phyloP scores from a whole-genome alignment of 2,797 vertebrate species.

The Huso huso region DNA sequence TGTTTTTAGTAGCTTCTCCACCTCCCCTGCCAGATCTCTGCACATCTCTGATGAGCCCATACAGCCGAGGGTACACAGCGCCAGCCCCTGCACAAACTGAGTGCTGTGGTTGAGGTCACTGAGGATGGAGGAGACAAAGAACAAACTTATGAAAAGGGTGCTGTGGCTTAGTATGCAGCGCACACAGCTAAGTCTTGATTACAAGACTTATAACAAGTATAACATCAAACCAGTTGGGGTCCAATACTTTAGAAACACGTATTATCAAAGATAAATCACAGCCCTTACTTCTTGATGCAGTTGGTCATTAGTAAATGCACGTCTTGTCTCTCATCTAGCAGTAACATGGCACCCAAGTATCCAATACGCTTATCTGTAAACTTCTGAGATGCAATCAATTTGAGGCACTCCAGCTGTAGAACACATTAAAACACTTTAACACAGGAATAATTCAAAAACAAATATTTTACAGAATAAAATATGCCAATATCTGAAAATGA shows the following conservation, averaged over 20 bases:
- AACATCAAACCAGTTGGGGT: too few species aligned
- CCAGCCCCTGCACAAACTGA: constrained; percentile 95
- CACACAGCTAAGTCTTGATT: too few species aligned
- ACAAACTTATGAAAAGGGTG: background rate
- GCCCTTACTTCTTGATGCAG: constrained; percentile 97
- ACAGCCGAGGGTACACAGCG: constrained; percentile 94
- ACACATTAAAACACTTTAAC: constrained; percentile 21
- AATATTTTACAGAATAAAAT: background rate
- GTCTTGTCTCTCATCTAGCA: constrained; percentile 96
- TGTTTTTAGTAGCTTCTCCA: constrained; percentile 98
- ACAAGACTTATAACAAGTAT: too few species aligned
- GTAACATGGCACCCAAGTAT: constrained; percentile 96
- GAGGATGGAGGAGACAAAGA: constrained; percentile 32
- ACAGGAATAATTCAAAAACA: background rate
- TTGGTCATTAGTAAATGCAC: constrained; percentile 99
- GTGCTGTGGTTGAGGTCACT: constrained; percentile 99
- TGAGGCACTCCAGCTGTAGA: constrained; percentile 92
- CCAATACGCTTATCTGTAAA: constrained; percentile 99
- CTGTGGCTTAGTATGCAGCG: too few species aligned
- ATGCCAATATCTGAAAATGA: background rate
- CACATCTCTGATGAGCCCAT: constrained; percentile 99
- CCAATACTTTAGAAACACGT: too few species aligned
- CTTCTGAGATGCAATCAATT: constrained; percentile 97
- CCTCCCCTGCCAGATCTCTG: constrained; percentile 94
- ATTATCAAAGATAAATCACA: background rate